Base-by-base conservation (phyloP, 2,113 vertebrate genomes). In the Serinus canaria region DNA sequence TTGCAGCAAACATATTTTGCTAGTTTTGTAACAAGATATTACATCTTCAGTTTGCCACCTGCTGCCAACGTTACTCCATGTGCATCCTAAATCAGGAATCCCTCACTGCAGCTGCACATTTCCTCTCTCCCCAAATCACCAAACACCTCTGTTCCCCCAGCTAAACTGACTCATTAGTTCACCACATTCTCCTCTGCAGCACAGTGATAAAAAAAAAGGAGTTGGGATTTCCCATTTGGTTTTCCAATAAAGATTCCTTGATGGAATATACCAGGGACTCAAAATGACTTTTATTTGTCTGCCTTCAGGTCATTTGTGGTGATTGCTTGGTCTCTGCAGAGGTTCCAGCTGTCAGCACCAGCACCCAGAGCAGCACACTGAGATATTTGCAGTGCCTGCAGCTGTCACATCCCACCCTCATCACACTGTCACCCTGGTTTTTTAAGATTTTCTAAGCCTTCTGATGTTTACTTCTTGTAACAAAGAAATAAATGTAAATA, bases 21-120 rank as follows among this genome's bases (percentile, higher is more conserved):
- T 69, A 17, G 41, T 39, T 94, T 85, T 66, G 69, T 93, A 89
- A 95, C 81, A 85, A 94, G 80, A 86, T 86, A 80, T 56, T 84
- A 28, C 50, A n/a, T 78, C 76, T 90, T 78, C 78, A 85, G 96
- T 95, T 96, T 96, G 64, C 83, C 96, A 80, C 91, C 89, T 84
- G 79, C 92, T 95, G 88, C 82, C 82, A 47, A 1, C 7, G 6
- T 80, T 90, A 83, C 52, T 75, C 83, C 46, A 47, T 30, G 28
- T 55, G 78, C 88, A 86, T 96, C 73, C 67, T 95, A 91, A 97
- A 83, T 77, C 73, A 75, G 53, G 28, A 49, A 87, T 96, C 84
- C 53, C 78, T 96, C 83, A 43, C 58, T 63, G 41, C 83, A 94
- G 85, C 19, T 91, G 83, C 47, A 33, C 52, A 67, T 44, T 68